Base-by-base conservation (phyloP, 2,113 vertebrate genomes). In the Propithecus coquereli region DNA sequence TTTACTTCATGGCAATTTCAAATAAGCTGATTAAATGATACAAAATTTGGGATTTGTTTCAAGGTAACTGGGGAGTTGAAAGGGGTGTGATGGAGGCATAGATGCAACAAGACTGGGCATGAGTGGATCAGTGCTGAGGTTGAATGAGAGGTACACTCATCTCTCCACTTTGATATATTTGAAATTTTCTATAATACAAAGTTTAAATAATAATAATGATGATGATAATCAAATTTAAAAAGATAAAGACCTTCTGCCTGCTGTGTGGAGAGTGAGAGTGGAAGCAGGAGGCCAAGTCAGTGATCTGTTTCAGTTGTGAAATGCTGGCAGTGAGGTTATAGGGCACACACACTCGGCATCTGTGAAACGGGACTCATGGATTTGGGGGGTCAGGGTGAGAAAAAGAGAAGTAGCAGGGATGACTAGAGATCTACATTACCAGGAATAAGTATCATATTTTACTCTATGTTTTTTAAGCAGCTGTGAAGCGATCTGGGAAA, bases 151-250 rank as follows among this genome's bases (percentile, higher is more conserved):
- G 27, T 30, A 73, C 3, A n/a, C 10, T 68, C 25, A 65, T 52
- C 70, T 87, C 27, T 94, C 79, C 89, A 89, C 57, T 90, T 77
- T 87, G 86, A 57, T 47, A 30, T 30, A 94, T 22, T 79, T 84
- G 80, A 71, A 87, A 92, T 17, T 84, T 81, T 84, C 63, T 61
- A 70, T 45, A 57, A 83, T 17, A 66, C 37, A 73, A 91, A 91
- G 32, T 91, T 91, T 89, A 82, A 88, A 52, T 32, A 54, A 65
- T 66, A 77, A 90, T 79, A 37, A 70, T 5, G 61, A 91, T 79
- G 50, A 70, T 5, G 54, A 91, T 43, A 77, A 76, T 65, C 25
- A 57, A 71, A 43, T 61, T 50, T 47, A 71, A 50, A 66, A 90
- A 94, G 9, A 57, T 87, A 87, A 95, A 43, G 11, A 71, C 71